A percentile compares a stretch with the other conserved stretches of the same genome.
Conservation (phyloP, 1,140 invertebrate species). For the Diorhabda carinulata region DNA sequence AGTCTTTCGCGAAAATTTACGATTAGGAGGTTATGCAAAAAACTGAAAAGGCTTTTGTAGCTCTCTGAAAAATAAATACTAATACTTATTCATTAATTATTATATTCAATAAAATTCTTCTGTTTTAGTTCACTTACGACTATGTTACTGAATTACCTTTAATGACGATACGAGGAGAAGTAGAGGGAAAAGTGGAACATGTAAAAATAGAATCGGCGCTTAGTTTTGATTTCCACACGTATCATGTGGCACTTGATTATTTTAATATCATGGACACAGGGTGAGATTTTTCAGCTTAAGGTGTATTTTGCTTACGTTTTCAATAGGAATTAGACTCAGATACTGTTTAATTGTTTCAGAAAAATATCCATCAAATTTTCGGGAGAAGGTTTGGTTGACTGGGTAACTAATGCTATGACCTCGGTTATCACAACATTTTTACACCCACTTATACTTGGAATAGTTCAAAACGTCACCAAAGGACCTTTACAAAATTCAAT, state of each 20-base stretch:
- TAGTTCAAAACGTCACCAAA: constrained; percentile 22
- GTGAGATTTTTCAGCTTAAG: constrained; percentile 16
- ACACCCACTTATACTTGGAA: constrained; percentile 47
- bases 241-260: constrained; percentile 17
- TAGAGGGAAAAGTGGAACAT: constrained; percentile 25
- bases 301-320: background rate
- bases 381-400: constrained; percentile 50
- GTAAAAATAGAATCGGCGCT: constrained; percentile 29
- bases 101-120: background rate
- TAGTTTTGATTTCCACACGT: constrained; percentile 22
- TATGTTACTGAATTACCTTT: constrained; percentile 23
- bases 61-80: too few relatives aligned
- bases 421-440: constrained; percentile 47
- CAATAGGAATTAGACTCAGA: background rate
- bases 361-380: constrained; percentile 47
- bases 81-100: too few relatives aligned
- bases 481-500: constrained; percentile 19
- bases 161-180: constrained; percentile 21
- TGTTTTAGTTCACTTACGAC: constrained; percentile 26
- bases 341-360: constrained; percentile 22
- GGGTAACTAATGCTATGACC: constrained; percentile 49
- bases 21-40: too few relatives aligned
- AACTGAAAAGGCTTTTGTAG: too few relatives aligned
- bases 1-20: too few relatives aligned
- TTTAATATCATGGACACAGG: constrained; percentile 29